phyloP scores from a whole-genome alignment of 92 coral and sea anemone species.

The Parazoanthus swiftii region DNA sequence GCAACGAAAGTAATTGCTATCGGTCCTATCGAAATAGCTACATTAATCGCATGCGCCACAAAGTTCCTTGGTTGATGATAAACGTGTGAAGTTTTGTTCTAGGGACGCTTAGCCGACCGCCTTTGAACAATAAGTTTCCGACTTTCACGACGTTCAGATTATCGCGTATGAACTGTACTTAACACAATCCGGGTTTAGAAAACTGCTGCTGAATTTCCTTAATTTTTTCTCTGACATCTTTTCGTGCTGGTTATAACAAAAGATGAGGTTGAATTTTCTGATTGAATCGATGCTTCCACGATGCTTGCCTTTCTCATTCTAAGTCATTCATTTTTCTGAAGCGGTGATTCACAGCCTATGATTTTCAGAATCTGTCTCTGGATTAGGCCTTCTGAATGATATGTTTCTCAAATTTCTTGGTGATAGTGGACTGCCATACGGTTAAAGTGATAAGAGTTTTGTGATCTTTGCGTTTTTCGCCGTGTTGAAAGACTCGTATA shows the following conservation, averaged over 20 bases:
- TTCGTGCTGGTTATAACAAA: too few relatives aligned
- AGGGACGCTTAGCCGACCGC: neutral
- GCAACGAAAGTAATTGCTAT: too few relatives aligned
- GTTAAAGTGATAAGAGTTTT: neutral
- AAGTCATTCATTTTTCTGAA: neutral
- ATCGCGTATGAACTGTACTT: slow-evolving; percentile 11
- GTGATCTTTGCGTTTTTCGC: neutral
- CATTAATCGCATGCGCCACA: too few relatives aligned
- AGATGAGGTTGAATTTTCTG: too few relatives aligned
- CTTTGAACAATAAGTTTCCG: slow-evolving; percentile 1
- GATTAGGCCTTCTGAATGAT: neutral
- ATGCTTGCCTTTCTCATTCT: too few relatives aligned
- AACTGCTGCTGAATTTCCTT: too few relatives aligned
- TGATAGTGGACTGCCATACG: neutral
- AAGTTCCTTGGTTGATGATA: too few relatives aligned
- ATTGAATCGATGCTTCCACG: neutral
- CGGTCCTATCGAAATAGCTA: too few relatives aligned
- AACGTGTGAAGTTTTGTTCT: too few relatives aligned
- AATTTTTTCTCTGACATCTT: too few relatives aligned
- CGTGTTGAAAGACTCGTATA: neutral
- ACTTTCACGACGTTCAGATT: slow-evolving; percentile 19
- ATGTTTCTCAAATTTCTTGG: neutral
- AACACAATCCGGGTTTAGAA: neutral
- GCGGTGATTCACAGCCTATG: neutral
- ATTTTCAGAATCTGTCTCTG: neutral